phyloP scores from a whole-genome alignment of 2,797 vertebrate species.

The Phoebastria nigripes region DNA sequence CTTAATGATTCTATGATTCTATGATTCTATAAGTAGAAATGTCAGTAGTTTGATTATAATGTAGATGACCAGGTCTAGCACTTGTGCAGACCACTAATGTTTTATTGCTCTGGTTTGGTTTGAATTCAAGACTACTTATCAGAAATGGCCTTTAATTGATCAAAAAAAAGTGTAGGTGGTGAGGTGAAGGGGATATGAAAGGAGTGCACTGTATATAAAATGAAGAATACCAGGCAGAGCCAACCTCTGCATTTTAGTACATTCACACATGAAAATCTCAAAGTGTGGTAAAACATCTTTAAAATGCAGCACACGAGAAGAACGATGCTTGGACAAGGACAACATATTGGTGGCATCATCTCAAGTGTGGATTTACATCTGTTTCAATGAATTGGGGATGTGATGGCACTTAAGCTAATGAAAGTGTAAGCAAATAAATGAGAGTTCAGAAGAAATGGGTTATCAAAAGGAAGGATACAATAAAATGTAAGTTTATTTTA shows the following conservation, averaged over 20 bases:
- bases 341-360: background rate
- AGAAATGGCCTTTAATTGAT: background rate
- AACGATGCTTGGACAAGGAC: background rate
- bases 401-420: background rate
- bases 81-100: background rate
- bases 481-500: background rate
- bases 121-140: background rate
- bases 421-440: background rate
- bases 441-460: background rate
- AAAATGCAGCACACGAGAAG: background rate
- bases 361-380: background rate
- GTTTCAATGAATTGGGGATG: background rate
- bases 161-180: background rate
- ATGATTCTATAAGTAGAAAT: background rate
- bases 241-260: background rate
- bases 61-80: background rate
- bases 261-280: background rate
- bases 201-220: background rate
- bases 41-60: background rate
- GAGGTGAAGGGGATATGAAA: background rate
- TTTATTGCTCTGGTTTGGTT: background rate
- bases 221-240: background rate
- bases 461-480: background rate
- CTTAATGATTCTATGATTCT: too few species aligned
- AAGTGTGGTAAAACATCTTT: background rate